A percentile compares a stretch with the other conserved stretches of the same genome.
Conservation (phyloP, 1,140 invertebrate species). For the Sinella curviseta region DNA sequence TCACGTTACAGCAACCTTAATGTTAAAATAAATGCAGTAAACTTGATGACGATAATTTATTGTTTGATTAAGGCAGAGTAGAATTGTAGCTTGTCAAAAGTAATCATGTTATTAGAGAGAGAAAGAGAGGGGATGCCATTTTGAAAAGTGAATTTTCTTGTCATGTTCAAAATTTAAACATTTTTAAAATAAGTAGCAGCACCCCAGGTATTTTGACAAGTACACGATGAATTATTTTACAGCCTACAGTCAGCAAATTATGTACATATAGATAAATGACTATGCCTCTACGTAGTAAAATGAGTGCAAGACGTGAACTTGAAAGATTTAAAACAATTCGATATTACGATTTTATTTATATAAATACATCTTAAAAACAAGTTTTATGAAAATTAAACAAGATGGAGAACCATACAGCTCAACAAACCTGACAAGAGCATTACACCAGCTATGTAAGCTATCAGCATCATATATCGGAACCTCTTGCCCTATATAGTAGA, state of each 20-base stretch:
- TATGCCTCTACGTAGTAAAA: not conserved
- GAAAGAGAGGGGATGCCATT: no score
- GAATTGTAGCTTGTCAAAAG: no score
- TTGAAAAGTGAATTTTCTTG: no score
- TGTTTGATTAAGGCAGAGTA: no score
- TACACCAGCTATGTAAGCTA: constrained; percentile 61
- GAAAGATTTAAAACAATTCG: not conserved
- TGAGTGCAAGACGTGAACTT: not conserved
- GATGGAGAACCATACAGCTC: not conserved
- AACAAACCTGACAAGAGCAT: not conserved
- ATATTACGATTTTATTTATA: no score
- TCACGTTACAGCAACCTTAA: no score
- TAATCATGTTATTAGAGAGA: no score
- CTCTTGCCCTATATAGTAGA: constrained; percentile 66
- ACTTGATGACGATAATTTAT: no score
- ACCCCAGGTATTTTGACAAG: not conserved
- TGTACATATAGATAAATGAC: not conserved
- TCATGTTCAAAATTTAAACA: no score
- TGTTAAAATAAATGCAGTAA: no score
- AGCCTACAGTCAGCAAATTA: not conserved
- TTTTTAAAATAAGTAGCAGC: not conserved
- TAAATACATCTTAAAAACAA: no score
- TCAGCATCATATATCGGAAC: constrained; percentile 72
- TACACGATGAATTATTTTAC: not conserved
- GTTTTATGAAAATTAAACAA: not conserved